A percentile compares a stretch with the other conserved stretches of the same genome.
Conservation (phyloP, 2,797 vertebrate species). For the Takifugu rubripes region DNA sequence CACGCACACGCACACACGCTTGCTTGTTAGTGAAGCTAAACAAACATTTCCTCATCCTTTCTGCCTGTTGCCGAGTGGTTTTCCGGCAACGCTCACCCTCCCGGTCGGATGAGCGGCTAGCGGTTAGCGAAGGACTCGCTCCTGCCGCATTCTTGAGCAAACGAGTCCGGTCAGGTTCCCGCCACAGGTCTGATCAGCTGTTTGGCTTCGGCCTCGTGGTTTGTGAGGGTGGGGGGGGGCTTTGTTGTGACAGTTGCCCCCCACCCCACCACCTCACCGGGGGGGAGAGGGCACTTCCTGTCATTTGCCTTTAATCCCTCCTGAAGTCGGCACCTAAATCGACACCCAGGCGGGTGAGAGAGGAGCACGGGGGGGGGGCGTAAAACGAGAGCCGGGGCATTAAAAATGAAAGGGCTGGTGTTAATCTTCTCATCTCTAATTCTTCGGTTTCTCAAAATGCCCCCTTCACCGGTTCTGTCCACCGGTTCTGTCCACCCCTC, state of each 20-base stretch:
- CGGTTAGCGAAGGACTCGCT: no score
- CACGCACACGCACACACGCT: constrained; percentile 1
- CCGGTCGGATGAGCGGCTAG: no score
- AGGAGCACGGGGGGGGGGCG: constrained; percentile 24
- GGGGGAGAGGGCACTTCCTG: constrained; percentile 3
- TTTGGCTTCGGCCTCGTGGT: neutral
- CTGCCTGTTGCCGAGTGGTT: no score
- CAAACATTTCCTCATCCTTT: no score
- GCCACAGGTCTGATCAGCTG: constrained; percentile 11
- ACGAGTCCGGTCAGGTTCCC: constrained; percentile 62
- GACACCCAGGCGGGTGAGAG: constrained; percentile 33
- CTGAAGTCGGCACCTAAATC: constrained; percentile 52
- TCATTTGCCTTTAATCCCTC: constrained; percentile 40
- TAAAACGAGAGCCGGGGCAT: constrained; percentile 64
- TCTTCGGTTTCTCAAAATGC: constrained; percentile 8
- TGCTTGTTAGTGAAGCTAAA: constrained; percentile 13
- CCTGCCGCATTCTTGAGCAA: neutral
- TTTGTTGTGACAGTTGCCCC: neutral
- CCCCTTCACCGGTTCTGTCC: neutral
- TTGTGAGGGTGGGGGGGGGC: neutral
- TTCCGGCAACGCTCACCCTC: no score
- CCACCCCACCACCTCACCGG: no score
- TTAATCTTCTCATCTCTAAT: neutral
- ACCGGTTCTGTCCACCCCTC: no score
- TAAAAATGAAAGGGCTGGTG: constrained; percentile 54